Base-by-base conservation (phyloP, 2,888 invertebrate species). In the Lissonota sp. region DNA sequence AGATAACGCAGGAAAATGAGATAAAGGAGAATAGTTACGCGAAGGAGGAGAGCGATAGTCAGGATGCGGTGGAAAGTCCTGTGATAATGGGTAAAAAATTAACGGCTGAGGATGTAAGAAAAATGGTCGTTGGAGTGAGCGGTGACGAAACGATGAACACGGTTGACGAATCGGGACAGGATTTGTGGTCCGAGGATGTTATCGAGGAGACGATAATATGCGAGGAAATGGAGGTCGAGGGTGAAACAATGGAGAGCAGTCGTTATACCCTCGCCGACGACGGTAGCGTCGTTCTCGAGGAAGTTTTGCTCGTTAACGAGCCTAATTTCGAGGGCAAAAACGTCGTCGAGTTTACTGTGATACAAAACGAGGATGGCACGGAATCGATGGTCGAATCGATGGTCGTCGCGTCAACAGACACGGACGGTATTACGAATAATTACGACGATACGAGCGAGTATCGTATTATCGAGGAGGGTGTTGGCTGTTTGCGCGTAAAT, bases 161-260 rank as follows among this genome's bases (percentile, higher is more conserved):
- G 46, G 51, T 71, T 37, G 79, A 75, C 26, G 86, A 84, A 3
- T 74, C 86, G 4, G 76, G 80, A 6, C 58, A 83, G 57, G 79
- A 83, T 71, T 82, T 88, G 16, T 91, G 91, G 91, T 84, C 88
- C 5, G 92, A 91, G 58, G 90, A 90, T 60, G 88, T 92, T 0
- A 90, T 91, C 44, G 93, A 93, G 76, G 93, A 93, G 71, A 92
- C 92, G 6, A 90, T 93, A 72, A 90, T 93, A 49, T 93, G 92
- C 66, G 92, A 92, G 77, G 92, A 92, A 72, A 91, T 93, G 90
- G 92, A 92, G 58, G 87, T 92, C 3, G 91, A 92, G 63, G 85
- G 87, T 10, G 74, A 76, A 14, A 71, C 76, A 0, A 67, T 79
- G 72, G 74, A 81, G 1, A 78, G 77, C 14, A 83, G 83, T 63